phyloP scores from a whole-genome alignment of 2,888 invertebrate species.

The Amiota mariae region DNA sequence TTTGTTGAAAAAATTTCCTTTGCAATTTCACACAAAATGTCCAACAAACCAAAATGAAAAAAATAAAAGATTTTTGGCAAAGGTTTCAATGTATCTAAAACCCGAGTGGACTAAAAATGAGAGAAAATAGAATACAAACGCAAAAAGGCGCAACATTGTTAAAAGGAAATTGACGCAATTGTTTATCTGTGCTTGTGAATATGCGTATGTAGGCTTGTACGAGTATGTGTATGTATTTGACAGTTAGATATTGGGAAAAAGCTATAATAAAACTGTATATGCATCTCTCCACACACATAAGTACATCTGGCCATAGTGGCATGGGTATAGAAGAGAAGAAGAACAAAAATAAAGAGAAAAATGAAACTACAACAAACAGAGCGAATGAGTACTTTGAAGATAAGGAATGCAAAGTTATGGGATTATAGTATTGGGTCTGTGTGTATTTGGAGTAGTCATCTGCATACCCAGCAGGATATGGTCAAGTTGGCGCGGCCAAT shows the following conservation, averaged over 20 bases:
- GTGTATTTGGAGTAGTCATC: conserved; percentile 39
- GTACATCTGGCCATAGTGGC: neutral
- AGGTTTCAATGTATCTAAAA: conserved; percentile 44
- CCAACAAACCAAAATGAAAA: conserved; percentile 4
- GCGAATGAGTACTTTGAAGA: neutral
- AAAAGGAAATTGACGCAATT: conserved; percentile 48
- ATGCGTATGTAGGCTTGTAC: neutral
- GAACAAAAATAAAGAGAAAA: neutral
- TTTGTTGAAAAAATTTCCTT: conserved; percentile 10
- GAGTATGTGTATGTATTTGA: neutral
- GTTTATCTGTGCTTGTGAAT: conserved; percentile 38
- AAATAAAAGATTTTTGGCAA: conserved; percentile 52
- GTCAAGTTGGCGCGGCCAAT: conserved; percentile 59
- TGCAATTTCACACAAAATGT: neutral
- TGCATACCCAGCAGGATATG: conserved; percentile 65
- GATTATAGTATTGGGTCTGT: neutral
- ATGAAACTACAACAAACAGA: conserved; percentile 31
- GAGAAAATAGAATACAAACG: neutral
- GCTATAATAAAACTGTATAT: too few relatives aligned
- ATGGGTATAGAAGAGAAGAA: neutral
- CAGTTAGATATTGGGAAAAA: too few relatives aligned
- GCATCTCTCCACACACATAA: too few relatives aligned
- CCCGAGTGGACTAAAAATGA: conserved; percentile 15
- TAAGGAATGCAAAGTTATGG: too few relatives aligned
- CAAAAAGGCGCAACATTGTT: conserved; percentile 37